Percentiles rank a stretch among this genome's conserved stretches.
phyloP scores from a whole-genome alignment of 2,888 invertebrate species.

The Uropetala carovei region DNA sequence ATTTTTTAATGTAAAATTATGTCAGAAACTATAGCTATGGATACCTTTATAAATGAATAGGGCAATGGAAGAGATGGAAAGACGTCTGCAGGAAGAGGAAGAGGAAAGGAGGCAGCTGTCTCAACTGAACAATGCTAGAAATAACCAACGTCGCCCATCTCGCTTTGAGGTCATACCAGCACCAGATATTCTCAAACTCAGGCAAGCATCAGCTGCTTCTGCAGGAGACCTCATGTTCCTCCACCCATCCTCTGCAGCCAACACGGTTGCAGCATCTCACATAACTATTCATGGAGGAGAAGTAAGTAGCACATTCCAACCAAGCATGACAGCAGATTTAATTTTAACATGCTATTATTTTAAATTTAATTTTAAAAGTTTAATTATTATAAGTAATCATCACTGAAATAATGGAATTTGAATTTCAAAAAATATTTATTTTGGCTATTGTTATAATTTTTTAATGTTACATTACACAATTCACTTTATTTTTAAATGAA shows the following conservation, averaged over 20 bases:
- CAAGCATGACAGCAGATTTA: too few species aligned
- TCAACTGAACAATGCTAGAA: constrained; percentile 77
- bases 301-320: neutral
- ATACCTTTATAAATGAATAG: constrained; percentile 69
- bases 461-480: too few species aligned
- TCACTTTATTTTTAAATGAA: too few species aligned
- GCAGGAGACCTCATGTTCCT: constrained; percentile 56
- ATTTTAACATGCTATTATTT: too few species aligned
- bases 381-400: neutral
- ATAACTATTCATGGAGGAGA: constrained; percentile 57
- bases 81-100: constrained; percentile 77
- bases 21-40: too few species aligned
- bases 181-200: constrained; percentile 85
- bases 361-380: neutral
- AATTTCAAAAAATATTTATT: neutral
- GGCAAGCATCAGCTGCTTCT: constrained; percentile 75
- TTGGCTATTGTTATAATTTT: too few species aligned
- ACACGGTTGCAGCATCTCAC: constrained; percentile 49
- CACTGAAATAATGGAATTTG: neutral
- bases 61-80: constrained; percentile 75
- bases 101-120: constrained; percentile 75
- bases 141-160: constrained; percentile 82
- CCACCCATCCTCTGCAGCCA: constrained; percentile 46
- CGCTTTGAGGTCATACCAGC: constrained; percentile 89
- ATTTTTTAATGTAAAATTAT: too few species aligned